Evolutionary conservation across 2,113 vertebrate genomes (phyloP), one percentile per base, ranked within the genome.

Genomic region (Nannobrachium achirus): DNA sequence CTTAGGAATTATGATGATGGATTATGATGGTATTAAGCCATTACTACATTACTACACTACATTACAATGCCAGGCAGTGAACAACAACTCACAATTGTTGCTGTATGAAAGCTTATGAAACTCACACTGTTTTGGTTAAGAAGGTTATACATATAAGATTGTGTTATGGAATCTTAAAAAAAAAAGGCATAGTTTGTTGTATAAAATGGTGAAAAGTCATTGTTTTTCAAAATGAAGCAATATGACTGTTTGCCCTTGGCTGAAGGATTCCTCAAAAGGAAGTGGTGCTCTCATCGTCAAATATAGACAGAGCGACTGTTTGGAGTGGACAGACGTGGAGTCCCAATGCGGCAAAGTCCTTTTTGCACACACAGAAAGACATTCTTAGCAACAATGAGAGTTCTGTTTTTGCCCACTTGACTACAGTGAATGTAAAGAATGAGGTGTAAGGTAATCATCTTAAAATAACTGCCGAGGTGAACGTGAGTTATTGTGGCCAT

Each of bases 221-320:
- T n/a, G n/a, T n/a, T n/a, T n/a, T n/a, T n/a, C n/a, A n/a, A n/a
- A n/a, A 53, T 56, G 46, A 46, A 8, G 53, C 53, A 75, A 20
- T 25, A 0, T 25, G 56, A 69, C 64, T 59, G 52, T 72, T 59
- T 60, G 13, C 11, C 13, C 59, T 82, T 53, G 53, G 7, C 16
- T 38, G 44, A 73, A 73, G 63, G 45, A 61, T 33, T 66, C 15
- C 39, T 62, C 50, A 62, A 65, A 39, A 38, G 18, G 40, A 33
- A 58, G 25, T 40, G 19, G 15, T 60, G 8, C 13, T 64, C 25
- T 61, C n/a, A 49, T 20, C 18, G 55, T 68, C 13, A 59, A 19
- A 45, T 9, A 25, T 6, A n/a, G 42, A 44, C 11, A 64, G 56
- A 15, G 41, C 62, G n/a, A 39, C 25, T 49, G 5, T 33, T 33